Evolutionary conservation across 2,888 invertebrate genomes (phyloP), one percentile per base, ranked within the genome.

Genomic region (Lydus trimaculatus): DNA sequence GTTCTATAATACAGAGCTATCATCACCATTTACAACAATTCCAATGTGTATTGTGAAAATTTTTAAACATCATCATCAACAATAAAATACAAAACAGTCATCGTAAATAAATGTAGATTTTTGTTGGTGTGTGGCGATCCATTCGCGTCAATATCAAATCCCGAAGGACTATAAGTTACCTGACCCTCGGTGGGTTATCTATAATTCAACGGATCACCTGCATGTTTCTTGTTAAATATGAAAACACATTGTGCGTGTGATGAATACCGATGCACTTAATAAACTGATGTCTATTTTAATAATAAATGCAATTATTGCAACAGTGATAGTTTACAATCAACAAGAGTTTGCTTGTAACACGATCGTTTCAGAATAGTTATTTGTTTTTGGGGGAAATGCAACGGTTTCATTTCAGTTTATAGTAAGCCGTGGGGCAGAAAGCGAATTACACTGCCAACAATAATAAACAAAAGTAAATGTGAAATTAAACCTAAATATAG

Each of bases 251-350:
- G 73, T 80, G 80, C 81, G 81, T 82, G 82, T 74, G 77, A 71
- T 72, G 82, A 82, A 82, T 82, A 69, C 78, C 75, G 76, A 82
- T 82, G 80, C 80, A 79, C 78, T 80, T 81, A 81, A 82, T 81
- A 79, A 80, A 81, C 77, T 75, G 78, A 73, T 80, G 81, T 79
- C 76, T 73, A 0, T 52, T 25, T 2, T 28, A 82, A 82, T 82
- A 82, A 82, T 82, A 79, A 79, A 82, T 82, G 79, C 78, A 25
- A 56, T 9, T n/a, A n/a, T n/a, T 20, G 20, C n/a, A 43, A 52
- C 11, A 8, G 4, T 17, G 17, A 23, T 52, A 7, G 20, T 48
- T 48, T 7, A 9, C 8, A 48, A 48, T 17, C 48, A 48, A 48
- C 20, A 20, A 48, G 48, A 48, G 20, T 20, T 48, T 48, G n/a